These are phyloP conservation scores for Pollenia amentaria DNA, from an alignment of 2,888 invertebrate genomes.

Conservation along the genomic window DNA sequence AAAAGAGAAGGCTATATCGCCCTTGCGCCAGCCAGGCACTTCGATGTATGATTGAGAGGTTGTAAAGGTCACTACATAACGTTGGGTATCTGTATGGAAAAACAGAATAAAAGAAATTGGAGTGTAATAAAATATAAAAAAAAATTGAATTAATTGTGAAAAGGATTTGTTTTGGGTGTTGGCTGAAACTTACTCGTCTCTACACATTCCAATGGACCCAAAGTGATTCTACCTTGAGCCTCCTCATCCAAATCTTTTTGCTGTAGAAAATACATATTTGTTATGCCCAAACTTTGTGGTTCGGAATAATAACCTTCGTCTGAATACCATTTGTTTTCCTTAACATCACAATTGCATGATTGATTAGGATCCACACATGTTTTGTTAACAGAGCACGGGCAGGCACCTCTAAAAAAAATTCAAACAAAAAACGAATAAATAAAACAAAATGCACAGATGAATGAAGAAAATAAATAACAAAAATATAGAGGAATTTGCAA, in stretches of 20 bases:
- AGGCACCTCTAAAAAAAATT: constrained; percentile 87
- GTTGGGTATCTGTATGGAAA: constrained; percentile 90
- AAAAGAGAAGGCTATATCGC: constrained; percentile 96
- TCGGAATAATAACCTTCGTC: constrained; percentile 94
- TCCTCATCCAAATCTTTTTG: constrained; percentile 93
- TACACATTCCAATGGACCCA: constrained; percentile 96
- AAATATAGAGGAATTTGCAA: background rate
- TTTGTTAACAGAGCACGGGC: constrained; percentile 91
- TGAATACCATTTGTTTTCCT: constrained; percentile 93
- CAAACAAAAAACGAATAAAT: constrained; percentile 36
- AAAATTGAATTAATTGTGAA: constrained; percentile 33
- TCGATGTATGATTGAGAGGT: constrained; percentile 96
- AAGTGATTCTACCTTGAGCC: constrained; percentile 93
- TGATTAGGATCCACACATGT: constrained; percentile 92
- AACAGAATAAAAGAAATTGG: background rate
- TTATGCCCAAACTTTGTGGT: constrained; percentile 93
- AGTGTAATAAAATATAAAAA: background rate
- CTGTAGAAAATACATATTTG: constrained; percentile 95
- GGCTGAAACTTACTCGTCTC: constrained; percentile 91
- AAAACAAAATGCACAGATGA: constrained; percentile 45
- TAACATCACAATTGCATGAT: constrained; percentile 96
- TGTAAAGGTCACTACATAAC: constrained; percentile 96
- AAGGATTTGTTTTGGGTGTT: background rate
- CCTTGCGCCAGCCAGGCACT: constrained; percentile 96
- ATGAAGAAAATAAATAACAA: constrained; percentile 40